Evolutionary conservation across 1,140 invertebrate species (phyloP), one percentile per base, ranked within the genome.

Genomic region (Hylyphantes graminicola): DNA sequence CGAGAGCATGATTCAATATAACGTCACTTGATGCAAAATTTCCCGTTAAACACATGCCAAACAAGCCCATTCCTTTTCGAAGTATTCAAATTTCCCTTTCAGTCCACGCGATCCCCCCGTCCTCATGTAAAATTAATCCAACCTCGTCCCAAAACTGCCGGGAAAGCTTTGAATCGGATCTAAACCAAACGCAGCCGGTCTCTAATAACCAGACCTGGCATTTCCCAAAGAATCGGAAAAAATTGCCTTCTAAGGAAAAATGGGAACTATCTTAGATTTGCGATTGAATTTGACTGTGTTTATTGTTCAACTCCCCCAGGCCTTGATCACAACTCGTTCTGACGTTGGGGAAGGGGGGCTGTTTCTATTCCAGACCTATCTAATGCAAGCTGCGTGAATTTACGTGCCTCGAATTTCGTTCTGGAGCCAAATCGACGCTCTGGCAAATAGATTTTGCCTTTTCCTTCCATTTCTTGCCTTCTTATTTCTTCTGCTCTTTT

Each of bases 271-370:
- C 68, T 57, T 17, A 73, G 68, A 81, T 81, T 73, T 59, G 67
- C 51, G 79, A 81, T 81, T 81, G 79, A 81, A 81, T 81, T 81
- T 73, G 79, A 81, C 79, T 81, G 79, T 81, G 68, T 81, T 81
- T 81, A 81, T 81, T 81, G 79, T 81, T 59, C 79, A 73, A 70
- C 55, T 81, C 57, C 57, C 68, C 35, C 17, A 19, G 65, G 65
- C 64, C 51, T 35, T 35, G 77, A 80, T 51, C 21, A n/a, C 77
- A 68, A 80, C 67, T 68, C 67, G 77, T 80, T 70, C n/a, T 70
- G 64, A 70, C 64, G 54, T 21, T 48, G 55, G n/a, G 51, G 48
- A 35, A 8, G 65, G 13, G 53, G 50, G 51, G 50, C 68, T 81
- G 67, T 81, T 81, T 81, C 79, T 63, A 81, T 72, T 73, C 79